Conservation (phyloP, 2,113 vertebrate species). For the Erythrolamprus reginae region DNA sequence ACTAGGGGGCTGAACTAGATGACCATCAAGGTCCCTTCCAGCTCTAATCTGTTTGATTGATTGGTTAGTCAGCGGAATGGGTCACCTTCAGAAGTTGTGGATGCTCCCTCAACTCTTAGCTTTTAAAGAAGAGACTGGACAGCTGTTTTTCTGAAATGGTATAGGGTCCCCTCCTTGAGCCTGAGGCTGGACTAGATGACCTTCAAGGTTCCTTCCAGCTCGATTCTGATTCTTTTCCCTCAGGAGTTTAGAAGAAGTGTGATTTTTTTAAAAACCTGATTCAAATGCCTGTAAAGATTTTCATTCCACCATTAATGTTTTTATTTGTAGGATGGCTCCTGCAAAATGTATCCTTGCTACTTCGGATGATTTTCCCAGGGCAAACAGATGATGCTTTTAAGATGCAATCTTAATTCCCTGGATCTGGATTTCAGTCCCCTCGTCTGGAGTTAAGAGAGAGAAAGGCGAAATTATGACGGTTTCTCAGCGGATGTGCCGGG, state of each 20-base stretch:
- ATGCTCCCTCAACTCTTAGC: too few species aligned
- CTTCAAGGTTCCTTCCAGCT: too few species aligned
- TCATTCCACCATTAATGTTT: background rate
- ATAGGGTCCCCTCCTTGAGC: too few species aligned
- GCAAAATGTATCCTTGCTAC: background rate
- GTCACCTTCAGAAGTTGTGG: too few species aligned
- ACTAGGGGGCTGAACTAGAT: too few species aligned
- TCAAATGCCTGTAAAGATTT: background rate
- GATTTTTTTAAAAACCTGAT: background rate
- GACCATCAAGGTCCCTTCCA: too few species aligned
- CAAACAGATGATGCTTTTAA: background rate
- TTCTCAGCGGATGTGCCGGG: background rate
- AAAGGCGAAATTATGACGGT: constrained; percentile 4
- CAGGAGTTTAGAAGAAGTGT: background rate
- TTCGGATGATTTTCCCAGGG: background rate
- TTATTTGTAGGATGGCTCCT: background rate
- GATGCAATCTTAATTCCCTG: background rate
- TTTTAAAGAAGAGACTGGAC: too few species aligned
- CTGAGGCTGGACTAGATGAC: too few species aligned
- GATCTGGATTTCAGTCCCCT: background rate
- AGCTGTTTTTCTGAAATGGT: too few species aligned
- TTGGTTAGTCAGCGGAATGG: too few species aligned
- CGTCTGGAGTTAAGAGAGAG: background rate
- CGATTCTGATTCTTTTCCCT: background rate
- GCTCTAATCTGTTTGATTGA: too few species aligned